Conservation (phyloP, 1,140 invertebrate species). For the Drosophila pandora region DNA sequence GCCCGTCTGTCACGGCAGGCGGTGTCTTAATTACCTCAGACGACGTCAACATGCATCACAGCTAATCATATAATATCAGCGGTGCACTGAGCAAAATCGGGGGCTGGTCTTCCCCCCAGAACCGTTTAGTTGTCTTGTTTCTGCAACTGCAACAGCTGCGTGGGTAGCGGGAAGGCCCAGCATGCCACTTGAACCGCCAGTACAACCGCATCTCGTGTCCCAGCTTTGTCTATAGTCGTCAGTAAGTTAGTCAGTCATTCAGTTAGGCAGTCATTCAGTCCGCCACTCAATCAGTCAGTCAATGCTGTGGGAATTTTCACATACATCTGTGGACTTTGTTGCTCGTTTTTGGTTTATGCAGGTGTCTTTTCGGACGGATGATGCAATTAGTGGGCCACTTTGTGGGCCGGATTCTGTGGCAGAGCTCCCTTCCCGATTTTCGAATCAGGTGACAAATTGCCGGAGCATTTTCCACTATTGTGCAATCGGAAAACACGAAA, state of each 20-base stretch:
- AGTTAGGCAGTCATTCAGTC: constrained; percentile 18
- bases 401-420: background rate
- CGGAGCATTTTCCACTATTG: background rate
- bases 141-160: constrained; percentile 22
- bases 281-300: constrained; percentile 38
- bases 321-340: constrained; percentile 11
- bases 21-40: constrained; percentile 60
- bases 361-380: constrained; percentile 17
- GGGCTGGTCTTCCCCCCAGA: no score
- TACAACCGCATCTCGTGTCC: background rate
- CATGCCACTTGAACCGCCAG: background rate
- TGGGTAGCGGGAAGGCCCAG: constrained; percentile 43
- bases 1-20: constrained; percentile 61
- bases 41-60: constrained; percentile 49
- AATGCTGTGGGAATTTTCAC: constrained; percentile 62
- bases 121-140: background rate
- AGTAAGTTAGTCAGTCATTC: constrained; percentile 4
- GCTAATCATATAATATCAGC: constrained; percentile 23
- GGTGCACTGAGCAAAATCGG: background rate
- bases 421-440: background rate
- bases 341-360: constrained; percentile 2
- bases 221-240: constrained; percentile 18
- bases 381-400: background rate
- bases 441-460: background rate
- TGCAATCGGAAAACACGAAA: background rate